Conservation (phyloP, 2,888 invertebrate species). For the Euplagia quadripunctaria region DNA sequence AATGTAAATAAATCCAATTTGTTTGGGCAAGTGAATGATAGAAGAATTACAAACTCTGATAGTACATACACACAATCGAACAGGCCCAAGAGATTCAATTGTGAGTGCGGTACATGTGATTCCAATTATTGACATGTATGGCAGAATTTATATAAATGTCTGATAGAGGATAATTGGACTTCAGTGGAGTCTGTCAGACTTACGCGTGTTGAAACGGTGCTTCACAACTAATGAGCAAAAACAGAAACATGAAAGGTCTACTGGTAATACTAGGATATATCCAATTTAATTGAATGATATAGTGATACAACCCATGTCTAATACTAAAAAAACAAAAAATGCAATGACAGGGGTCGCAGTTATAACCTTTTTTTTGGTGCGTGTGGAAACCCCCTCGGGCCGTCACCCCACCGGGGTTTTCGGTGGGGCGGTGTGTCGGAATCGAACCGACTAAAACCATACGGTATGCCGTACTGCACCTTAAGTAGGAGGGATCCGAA, state of each 20-base stretch:
- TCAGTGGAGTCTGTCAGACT: background rate
- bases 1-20: background rate
- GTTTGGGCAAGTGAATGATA: background rate
- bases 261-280: too few species aligned
- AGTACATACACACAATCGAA: background rate
- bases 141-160: background rate
- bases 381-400: too few species aligned
- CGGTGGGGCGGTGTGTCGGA: too few species aligned
- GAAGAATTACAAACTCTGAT: background rate
- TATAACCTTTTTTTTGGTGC: too few species aligned
- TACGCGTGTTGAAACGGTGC: background rate
- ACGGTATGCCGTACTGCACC: too few species aligned
- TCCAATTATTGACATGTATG: background rate
- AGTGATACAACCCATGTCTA: background rate
- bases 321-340: background rate
- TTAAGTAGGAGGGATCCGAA: too few species aligned
- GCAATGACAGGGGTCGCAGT: too few species aligned
- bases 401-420: too few species aligned
- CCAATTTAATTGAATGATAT: background rate
- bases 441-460: too few species aligned
- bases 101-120: background rate
- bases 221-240: background rate
- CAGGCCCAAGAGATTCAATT: background rate
- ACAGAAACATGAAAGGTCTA: background rate
- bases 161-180: constrained; percentile 1